Evolutionary conservation across 2,113 vertebrate species (phyloP).

Genomic region (Echinops telfairi): DNA sequence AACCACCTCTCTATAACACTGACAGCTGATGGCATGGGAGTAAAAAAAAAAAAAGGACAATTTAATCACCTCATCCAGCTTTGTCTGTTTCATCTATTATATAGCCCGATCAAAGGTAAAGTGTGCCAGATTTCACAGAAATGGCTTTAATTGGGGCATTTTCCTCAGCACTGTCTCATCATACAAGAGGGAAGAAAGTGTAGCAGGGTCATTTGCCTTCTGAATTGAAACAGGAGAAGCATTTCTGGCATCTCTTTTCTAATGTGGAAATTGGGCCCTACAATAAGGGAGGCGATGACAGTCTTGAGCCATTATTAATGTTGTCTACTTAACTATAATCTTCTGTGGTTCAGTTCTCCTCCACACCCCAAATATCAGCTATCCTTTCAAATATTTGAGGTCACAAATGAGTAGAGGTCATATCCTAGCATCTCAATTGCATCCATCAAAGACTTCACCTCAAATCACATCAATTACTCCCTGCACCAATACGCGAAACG

Average conservation of each 20-base stretch:
- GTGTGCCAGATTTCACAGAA: slow-evolving; percentile 55
- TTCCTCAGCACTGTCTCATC: slow-evolving; percentile 51
- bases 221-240: slow-evolving; percentile 47
- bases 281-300: neutral
- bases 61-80: slow-evolving; percentile 49
- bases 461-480: slow-evolving; percentile 76
- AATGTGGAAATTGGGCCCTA: slow-evolving; percentile 7
- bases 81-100: slow-evolving; percentile 63
- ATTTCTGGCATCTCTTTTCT: slow-evolving; percentile 45
- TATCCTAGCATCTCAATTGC: slow-evolving; percentile 63
- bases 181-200: slow-evolving; percentile 50
- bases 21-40: slow-evolving; percentile 59
- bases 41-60: slow-evolving; percentile 43
- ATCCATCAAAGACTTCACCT: slow-evolving; percentile 62
- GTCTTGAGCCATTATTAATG: slow-evolving; percentile 27
- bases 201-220: slow-evolving; percentile 55
- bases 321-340: neutral
- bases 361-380: neutral
- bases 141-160: slow-evolving; percentile 64
- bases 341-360: slow-evolving; percentile 25
- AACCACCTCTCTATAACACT: slow-evolving; percentile 72
- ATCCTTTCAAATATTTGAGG: slow-evolving; percentile 21
- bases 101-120: slow-evolving; percentile 46
- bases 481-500: slow-evolving; percentile 66
- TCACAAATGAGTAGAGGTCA: slow-evolving; percentile 53